phyloP scores from a whole-genome alignment of 2,797 vertebrate genomes.

The Microctenopoma stevenorrisi region DNA sequence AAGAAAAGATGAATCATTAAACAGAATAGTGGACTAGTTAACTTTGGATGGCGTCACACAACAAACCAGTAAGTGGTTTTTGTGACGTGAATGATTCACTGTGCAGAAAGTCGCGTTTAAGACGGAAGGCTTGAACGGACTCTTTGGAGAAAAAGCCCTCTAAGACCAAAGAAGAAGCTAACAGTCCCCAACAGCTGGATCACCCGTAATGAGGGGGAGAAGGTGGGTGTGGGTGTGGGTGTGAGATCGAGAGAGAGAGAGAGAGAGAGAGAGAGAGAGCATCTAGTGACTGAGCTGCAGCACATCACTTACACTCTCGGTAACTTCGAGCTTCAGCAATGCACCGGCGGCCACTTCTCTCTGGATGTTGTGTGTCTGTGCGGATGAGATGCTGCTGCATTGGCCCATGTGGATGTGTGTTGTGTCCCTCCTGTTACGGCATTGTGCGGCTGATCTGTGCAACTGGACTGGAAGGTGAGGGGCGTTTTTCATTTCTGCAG shows the following conservation, averaged over 20 bases:
- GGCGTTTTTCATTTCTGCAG: background rate
- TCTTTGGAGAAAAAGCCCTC: conserved; percentile 9
- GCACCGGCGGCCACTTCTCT: conserved; percentile 24
- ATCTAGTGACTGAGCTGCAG: background rate
- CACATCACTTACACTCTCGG: background rate
- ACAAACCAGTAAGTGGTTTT: background rate
- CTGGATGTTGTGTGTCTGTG: background rate
- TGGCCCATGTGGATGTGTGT: conserved; percentile 29
- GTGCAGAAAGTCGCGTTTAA: conserved; percentile 11
- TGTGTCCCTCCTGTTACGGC: conserved; percentile 40
- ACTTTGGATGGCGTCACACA: background rate
- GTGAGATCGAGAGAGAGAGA: conserved; percentile 8
- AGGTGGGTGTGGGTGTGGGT: background rate
- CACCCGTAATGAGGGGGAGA: conserved; percentile 35
- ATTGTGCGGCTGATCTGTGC: conserved; percentile 73
- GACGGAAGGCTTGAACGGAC: too few species aligned
- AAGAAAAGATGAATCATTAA: background rate
- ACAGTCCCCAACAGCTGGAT: conserved; percentile 48
- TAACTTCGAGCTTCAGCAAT: conserved; percentile 34
- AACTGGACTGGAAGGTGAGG: conserved; percentile 84
- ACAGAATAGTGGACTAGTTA: background rate
- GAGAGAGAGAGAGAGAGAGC: conserved; percentile 13
- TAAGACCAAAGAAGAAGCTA: conserved; percentile 22
- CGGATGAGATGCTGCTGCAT: conserved; percentile 64
- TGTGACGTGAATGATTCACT: conserved; percentile 21